Percentiles rank a stretch among this genome's conserved stretches.
Evolutionary conservation across 2,888 invertebrate genomes (phyloP).

Genomic region (Dilophus febrilis): DNA sequence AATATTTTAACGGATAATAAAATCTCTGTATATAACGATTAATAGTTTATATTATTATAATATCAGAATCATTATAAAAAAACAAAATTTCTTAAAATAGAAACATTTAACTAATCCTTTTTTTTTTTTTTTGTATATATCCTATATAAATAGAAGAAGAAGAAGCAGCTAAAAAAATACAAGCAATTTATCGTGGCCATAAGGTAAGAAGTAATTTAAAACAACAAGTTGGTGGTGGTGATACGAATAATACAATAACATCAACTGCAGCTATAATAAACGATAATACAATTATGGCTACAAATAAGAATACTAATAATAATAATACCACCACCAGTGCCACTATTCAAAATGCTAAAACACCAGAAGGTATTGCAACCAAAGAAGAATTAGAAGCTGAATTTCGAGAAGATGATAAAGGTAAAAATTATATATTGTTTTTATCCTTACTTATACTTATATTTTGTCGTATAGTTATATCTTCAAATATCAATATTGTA

Average conservation of each 20-base stretch:
- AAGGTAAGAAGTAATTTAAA: constrained; percentile 61
- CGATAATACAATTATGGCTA: constrained; percentile 13
- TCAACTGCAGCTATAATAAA: constrained; percentile 20
- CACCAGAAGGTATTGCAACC: constrained; percentile 38
- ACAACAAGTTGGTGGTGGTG: constrained; percentile 33
- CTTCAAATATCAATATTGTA: too few species aligned
- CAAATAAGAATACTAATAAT: neutral
- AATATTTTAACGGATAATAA: too few species aligned
- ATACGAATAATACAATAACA: constrained; percentile 19
- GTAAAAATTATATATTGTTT: constrained; percentile 34
- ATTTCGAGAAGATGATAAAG: constrained; percentile 64
- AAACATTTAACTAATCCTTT: too few species aligned
- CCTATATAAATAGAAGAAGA: too few species aligned
- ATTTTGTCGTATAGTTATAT: too few species aligned
- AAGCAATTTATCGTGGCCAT: constrained; percentile 75
- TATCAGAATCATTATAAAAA: too few species aligned
- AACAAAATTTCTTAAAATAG: too few species aligned
- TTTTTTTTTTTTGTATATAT: too few species aligned
- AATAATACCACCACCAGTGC: constrained; percentile 18
- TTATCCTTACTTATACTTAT: too few species aligned
- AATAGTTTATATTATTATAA: too few species aligned
- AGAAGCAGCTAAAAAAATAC: constrained; percentile 71
- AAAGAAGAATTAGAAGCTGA: constrained; percentile 59
- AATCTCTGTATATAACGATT: too few species aligned
- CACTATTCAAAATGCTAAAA: constrained; percentile 2